Conservation (phyloP, 2,113 vertebrate genomes). For the Toxostoma redivivum region DNA sequence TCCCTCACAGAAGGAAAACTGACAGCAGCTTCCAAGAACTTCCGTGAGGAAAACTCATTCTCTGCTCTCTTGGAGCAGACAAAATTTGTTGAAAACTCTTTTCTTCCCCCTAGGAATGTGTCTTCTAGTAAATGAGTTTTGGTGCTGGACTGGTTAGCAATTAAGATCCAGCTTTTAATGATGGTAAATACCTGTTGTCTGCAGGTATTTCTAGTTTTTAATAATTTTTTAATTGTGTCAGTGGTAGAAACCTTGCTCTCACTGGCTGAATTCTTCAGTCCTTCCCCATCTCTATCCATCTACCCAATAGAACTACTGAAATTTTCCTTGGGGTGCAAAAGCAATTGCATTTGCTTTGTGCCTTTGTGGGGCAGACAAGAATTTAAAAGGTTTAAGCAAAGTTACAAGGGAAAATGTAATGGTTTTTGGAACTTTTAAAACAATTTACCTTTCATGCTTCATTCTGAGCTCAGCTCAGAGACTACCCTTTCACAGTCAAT, state of each 20-base stretch:
- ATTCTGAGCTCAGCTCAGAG: neutral
- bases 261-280: neutral
- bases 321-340: neutral
- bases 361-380: neutral
- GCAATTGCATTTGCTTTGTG: neutral
- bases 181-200: neutral
- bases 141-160: neutral
- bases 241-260: neutral
- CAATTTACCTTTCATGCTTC: constrained; percentile 3
- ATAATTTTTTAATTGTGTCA: neutral
- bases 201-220: neutral
- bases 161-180: neutral
- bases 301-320: neutral
- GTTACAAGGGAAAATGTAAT: constrained; percentile 28
- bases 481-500: constrained; percentile 45
- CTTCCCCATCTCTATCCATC: neutral
- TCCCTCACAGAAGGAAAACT: neutral
- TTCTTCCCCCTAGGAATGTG: neutral
- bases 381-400: constrained; percentile 21
- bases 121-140: neutral
- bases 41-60: neutral
- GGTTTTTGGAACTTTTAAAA: constrained; percentile 45
- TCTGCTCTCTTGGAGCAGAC: neutral
- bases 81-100: neutral
- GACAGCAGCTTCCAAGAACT: neutral